These are phyloP conservation scores for Brachionichthys hirsutus DNA, from an alignment of 2,113 vertebrate genomes.

Conservation along the genomic window DNA sequence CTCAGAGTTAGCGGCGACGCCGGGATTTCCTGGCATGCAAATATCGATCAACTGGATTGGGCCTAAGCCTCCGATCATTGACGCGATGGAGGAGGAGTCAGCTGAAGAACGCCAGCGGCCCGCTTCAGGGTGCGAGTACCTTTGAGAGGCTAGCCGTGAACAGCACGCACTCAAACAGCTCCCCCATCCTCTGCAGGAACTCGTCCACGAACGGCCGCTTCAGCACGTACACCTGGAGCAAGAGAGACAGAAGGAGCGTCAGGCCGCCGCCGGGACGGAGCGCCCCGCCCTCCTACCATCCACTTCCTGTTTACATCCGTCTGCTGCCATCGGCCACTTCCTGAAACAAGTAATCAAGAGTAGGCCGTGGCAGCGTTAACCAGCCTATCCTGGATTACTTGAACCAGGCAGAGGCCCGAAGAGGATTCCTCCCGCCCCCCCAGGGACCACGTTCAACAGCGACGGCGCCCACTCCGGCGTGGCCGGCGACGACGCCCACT, in stretches of 20 bases:
- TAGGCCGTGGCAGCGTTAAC: constrained; percentile 85
- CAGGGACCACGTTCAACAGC: constrained; percentile 21
- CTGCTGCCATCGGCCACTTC: constrained; percentile 69
- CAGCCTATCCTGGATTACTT: constrained; percentile 99
- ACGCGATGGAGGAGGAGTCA: not conserved
- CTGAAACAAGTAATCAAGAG: constrained; percentile 97
- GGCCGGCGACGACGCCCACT: too few species aligned
- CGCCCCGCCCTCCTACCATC: not conserved
- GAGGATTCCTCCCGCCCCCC: constrained; percentile 17
- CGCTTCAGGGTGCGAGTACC: constrained; percentile 69
- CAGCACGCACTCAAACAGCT: constrained; percentile 89
- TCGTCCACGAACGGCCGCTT: constrained; percentile 90
- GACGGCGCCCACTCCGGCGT: not conserved
- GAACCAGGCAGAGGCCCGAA: constrained; percentile 82
- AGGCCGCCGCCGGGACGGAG: not conserved
- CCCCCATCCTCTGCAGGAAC: constrained; percentile 89
- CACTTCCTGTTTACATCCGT: not conserved
- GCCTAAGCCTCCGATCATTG: too few species aligned
- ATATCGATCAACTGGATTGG: too few species aligned
- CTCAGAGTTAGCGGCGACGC: too few species aligned
- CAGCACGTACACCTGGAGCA: constrained; percentile 85
- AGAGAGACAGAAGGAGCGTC: constrained; percentile 12
- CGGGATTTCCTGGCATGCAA: too few species aligned
- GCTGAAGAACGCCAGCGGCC: not conserved
- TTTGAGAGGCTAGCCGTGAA: constrained; percentile 91